These are phyloP conservation scores for Isichthys henryi DNA, from an alignment of 2,113 vertebrate genomes.

Conservation along the genomic window DNA sequence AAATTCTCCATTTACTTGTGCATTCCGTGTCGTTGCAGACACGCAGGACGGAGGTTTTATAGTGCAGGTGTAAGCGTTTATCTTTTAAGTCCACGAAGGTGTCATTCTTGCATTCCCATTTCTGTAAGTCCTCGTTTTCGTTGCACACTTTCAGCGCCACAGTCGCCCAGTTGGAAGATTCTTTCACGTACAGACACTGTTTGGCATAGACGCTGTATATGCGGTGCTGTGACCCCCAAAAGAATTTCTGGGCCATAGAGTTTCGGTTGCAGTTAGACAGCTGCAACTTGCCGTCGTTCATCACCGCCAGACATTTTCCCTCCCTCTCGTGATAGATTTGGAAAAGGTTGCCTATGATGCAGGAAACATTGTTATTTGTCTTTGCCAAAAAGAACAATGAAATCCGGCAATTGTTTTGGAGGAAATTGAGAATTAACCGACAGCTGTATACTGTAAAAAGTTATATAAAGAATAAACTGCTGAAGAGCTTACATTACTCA, in stretches of 20 bases:
- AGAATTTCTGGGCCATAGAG: constrained; percentile 63
- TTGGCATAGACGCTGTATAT: constrained; percentile 60
- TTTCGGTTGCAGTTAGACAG: constrained; percentile 45
- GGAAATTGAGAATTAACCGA: not conserved
- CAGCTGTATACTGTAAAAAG: not conserved
- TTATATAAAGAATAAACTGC: not conserved
- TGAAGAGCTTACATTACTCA: not conserved
- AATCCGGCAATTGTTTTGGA: not conserved
- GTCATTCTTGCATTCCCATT: constrained; percentile 83
- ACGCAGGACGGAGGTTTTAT: constrained; percentile 60
- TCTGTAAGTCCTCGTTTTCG: constrained; percentile 65
- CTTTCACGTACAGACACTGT: constrained; percentile 73
- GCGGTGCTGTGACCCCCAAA: constrained; percentile 74
- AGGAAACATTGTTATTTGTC: constrained; percentile 12
- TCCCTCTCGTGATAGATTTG: constrained; percentile 69
- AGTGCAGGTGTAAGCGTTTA: constrained; percentile 66
- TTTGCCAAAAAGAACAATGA: not conserved
- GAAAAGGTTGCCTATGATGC: constrained; percentile 56
- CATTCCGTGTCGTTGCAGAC: constrained; percentile 66
- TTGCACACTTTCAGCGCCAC: constrained; percentile 71
- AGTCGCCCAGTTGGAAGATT: constrained; percentile 63
- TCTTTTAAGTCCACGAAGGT: constrained; percentile 73
- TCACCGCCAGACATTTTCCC: constrained; percentile 59
- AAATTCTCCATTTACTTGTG: constrained; percentile 75
- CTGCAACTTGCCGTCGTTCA: constrained; percentile 43